Evolutionary conservation across 2,113 vertebrate genomes (phyloP).

Genomic region (Colistium nudipinnis): DNA sequence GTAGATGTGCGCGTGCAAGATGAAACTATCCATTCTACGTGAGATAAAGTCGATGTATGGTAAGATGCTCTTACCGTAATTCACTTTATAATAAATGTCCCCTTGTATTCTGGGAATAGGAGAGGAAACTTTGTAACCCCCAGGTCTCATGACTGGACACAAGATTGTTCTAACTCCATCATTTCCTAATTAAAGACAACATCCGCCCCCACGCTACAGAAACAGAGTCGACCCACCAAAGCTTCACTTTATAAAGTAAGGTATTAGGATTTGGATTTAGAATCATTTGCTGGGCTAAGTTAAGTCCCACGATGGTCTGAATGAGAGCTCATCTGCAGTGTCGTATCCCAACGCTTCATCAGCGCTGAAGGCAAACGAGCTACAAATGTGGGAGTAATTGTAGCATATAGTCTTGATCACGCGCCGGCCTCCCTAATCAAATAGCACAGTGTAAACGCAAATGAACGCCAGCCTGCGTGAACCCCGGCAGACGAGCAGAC

Average conservation of each 20-base stretch:
- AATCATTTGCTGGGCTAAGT: not conserved
- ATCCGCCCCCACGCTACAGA: not conserved
- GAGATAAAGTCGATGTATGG: too few relatives aligned
- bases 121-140: slow-evolving; percentile 14
- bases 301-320: not conserved
- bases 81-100: slow-evolving; percentile 14
- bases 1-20: too few relatives aligned
- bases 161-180: slow-evolving; percentile 28
- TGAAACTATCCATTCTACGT: too few relatives aligned
- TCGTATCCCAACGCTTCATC: slow-evolving; percentile 20
- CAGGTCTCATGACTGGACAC: slow-evolving; percentile 58
- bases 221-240: slow-evolving; percentile 16
- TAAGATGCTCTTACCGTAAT: too few relatives aligned
- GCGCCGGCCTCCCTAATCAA: slow-evolving; percentile 42
- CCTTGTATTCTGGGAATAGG: not conserved
- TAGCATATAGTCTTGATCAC: slow-evolving; percentile 47
- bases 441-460: slow-evolving; percentile 28
- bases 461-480: slow-evolving; percentile 44
- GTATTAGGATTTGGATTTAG: not conserved
- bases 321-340: not conserved
- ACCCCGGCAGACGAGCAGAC: slow-evolving; percentile 42
- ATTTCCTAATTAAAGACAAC: slow-evolving; percentile 29
- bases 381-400: slow-evolving; percentile 33
- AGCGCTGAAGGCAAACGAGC: slow-evolving; percentile 21
- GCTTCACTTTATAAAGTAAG: slow-evolving; percentile 34